Conservation (phyloP, 2,888 invertebrate genomes). For the Portevinia maculata region DNA sequence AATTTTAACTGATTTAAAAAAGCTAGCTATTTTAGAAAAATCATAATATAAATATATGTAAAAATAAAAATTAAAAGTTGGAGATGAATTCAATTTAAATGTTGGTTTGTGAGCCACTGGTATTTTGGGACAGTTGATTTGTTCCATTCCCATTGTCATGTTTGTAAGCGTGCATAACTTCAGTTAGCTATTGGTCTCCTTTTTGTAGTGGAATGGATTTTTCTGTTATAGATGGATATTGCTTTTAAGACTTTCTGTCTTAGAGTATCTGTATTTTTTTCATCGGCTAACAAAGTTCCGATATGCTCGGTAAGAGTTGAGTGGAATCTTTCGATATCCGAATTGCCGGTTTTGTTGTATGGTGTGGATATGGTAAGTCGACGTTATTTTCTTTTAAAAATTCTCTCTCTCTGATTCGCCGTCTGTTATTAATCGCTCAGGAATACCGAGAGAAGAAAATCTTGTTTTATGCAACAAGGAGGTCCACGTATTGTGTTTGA, state of each 20-base stretch:
- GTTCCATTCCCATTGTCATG: too few species aligned
- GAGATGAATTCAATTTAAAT: too few species aligned
- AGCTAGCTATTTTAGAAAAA: too few species aligned
- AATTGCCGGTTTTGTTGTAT: slow-evolving; percentile 7
- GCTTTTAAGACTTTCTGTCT: background rate
- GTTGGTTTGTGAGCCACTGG: too few species aligned
- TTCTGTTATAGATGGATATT: slow-evolving; percentile 4
- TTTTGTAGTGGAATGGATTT: slow-evolving; percentile 2
- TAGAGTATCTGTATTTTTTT: background rate
- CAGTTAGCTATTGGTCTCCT: slow-evolving; percentile 5
- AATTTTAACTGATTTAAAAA: too few species aligned
- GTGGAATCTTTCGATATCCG: slow-evolving; percentile 31
- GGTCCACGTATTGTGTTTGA: slow-evolving; percentile 51
- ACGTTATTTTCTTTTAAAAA: slow-evolving; percentile 59
- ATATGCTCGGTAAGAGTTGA: slow-evolving; percentile 32
- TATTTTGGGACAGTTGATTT: too few species aligned
- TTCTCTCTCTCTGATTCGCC: slow-evolving; percentile 67
- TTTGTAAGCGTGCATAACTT: too few species aligned
- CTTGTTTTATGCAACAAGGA: slow-evolving; percentile 63
- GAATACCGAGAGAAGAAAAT: slow-evolving; percentile 39
- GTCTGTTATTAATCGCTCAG: slow-evolving; percentile 64
- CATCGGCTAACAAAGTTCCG: slow-evolving; percentile 13
- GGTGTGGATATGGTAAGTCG: slow-evolving; percentile 62
- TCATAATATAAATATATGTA: too few species aligned
- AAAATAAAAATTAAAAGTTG: too few species aligned